A percentile compares a stretch with the other conserved stretches of the same genome.
phyloP scores from a whole-genome alignment of 2,113 vertebrate species.

The Amblyornis subalaris region DNA sequence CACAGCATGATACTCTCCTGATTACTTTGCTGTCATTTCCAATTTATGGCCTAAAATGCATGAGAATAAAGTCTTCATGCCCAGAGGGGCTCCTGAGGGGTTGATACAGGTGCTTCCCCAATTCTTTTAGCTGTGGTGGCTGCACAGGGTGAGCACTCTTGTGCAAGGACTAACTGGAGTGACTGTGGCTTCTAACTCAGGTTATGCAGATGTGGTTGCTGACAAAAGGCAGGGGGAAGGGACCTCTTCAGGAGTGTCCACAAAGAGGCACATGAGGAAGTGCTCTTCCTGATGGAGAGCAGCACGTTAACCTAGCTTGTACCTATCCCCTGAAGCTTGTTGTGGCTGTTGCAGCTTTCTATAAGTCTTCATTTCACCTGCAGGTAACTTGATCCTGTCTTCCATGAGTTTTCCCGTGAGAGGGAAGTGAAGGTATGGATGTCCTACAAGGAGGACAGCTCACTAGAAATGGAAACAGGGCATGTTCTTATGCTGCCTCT shows the following conservation, averaged over 20 bases:
- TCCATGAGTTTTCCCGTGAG: not conserved
- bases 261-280: not conserved
- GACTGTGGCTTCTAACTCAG: not conserved
- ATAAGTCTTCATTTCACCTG: not conserved
- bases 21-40: conserved; percentile 28
- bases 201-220: not conserved
- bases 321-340: not conserved
- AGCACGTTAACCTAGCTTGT: not conserved
- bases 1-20: conserved; percentile 18
- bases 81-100: not conserved
- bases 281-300: not conserved
- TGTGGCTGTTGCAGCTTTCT: not conserved
- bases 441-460: not conserved
- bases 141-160: not conserved
- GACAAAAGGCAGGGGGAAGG: not conserved
- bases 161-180: not conserved
- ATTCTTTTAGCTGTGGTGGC: not conserved
- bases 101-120: not conserved
- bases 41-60: not conserved
- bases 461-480: not conserved
- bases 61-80: not conserved
- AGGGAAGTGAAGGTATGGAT: not conserved
- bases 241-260: not conserved
- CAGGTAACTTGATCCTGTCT: not conserved
- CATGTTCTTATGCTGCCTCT: not conserved